A percentile compares a stretch with the other conserved stretches of the same genome.
Evolutionary conservation across 1,140 invertebrate species (phyloP).

Genomic region (Drosophila elegans): DNA sequence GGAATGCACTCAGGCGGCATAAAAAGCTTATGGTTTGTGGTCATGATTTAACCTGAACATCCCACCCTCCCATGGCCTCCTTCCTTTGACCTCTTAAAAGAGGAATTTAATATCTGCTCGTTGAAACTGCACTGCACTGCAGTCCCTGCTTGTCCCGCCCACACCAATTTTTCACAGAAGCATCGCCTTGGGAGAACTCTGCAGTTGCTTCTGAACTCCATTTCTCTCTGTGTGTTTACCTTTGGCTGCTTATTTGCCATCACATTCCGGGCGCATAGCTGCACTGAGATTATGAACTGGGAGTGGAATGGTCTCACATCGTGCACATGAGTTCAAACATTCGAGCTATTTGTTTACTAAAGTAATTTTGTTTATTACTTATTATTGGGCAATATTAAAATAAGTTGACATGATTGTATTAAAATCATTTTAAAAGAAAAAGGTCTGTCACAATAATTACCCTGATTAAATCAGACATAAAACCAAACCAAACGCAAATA

Average conservation of each 20-base stretch:
- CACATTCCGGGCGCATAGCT: constrained; percentile 37
- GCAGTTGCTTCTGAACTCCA: constrained; percentile 11
- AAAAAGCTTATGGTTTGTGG: constrained; percentile 54
- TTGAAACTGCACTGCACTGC: constrained; percentile 14
- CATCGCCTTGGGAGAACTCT: constrained; percentile 8
- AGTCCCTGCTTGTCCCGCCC: background rate
- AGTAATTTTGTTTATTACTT: too few relatives aligned
- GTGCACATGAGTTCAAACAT: background rate
- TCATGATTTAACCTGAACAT: constrained; percentile 37
- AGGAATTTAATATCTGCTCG: constrained; percentile 49
- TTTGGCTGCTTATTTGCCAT: constrained; percentile 34
- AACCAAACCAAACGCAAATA: background rate
- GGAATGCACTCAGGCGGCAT: constrained; percentile 52
- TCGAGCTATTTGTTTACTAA: background rate
- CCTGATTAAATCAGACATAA: background rate
- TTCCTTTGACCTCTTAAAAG: constrained; percentile 18
- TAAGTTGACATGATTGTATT: too few relatives aligned
- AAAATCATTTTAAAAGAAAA: too few relatives aligned
- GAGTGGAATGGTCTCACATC: background rate
- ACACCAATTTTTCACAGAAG: background rate
- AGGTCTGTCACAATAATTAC: too few relatives aligned
- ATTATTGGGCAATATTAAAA: too few relatives aligned
- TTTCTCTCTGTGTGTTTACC: constrained; percentile 32
- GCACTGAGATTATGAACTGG: constrained; percentile 17
- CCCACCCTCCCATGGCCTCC: background rate